phyloP scores from a whole-genome alignment of 1,140 invertebrate genomes.

The Phymastichus coffea region DNA sequence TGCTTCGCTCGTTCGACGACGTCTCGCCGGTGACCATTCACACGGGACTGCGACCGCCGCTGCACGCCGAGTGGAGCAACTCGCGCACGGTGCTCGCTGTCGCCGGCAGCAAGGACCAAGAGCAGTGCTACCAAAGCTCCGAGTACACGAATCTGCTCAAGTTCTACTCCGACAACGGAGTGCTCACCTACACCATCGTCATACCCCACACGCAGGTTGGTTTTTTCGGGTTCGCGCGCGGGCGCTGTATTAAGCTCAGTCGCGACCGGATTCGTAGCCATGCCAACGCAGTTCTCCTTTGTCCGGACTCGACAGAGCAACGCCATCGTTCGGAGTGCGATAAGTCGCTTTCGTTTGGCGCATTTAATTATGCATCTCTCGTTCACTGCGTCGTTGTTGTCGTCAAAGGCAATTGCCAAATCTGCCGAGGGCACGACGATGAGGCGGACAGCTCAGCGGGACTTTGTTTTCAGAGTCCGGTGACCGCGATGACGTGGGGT shows the following conservation, averaged over 20 bases:
- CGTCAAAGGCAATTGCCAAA: no score
- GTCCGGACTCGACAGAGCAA: no score
- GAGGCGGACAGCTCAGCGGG: no score
- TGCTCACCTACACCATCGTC: conserved; percentile 71
- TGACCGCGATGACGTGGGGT: conserved; percentile 95
- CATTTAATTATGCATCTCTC: no score
- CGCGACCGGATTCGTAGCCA: no score
- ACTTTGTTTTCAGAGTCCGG: conserved; percentile 80
- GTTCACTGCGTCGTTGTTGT: no score
- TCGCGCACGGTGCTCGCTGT: conserved; percentile 89
- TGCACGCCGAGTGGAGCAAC: conserved; percentile 95
- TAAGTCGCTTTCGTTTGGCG: not conserved
- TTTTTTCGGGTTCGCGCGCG: no score
- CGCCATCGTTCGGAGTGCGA: no score
- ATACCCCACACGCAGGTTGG: conserved; percentile 74
- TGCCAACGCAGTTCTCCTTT: no score
- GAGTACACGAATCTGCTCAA: conserved; percentile 71
- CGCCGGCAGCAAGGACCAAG: conserved; percentile 67
- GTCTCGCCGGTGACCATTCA: conserved; percentile 81
- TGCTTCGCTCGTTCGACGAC: conserved; percentile 91
- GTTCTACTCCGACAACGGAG: conserved; percentile 77
- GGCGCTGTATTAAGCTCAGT: no score
- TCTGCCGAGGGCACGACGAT: no score
- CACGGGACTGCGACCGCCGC: conserved; percentile 76
- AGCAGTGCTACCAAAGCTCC: not conserved